These are phyloP conservation scores for Cephus runcator DNA, from an alignment of 2,888 invertebrate species.

Conservation along the genomic window DNA sequence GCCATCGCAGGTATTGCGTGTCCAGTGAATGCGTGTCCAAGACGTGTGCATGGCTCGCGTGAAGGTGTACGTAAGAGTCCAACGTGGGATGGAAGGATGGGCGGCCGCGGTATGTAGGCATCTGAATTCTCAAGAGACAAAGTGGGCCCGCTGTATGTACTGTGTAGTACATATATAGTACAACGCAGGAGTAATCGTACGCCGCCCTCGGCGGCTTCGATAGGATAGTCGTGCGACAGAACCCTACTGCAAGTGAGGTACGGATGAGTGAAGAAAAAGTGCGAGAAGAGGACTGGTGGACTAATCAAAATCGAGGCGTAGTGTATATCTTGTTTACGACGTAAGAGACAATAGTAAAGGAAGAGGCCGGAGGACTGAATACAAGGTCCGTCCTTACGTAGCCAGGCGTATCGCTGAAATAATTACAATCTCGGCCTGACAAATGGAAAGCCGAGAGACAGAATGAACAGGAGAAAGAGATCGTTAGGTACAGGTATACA, in stretches of 20 bases:
- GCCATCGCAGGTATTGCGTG: conserved; percentile 15
- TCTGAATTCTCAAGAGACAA: conserved; percentile 41
- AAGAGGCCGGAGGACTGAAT: background rate
- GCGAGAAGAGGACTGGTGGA: background rate
- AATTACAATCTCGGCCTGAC: background rate
- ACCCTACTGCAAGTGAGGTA: conserved; percentile 23
- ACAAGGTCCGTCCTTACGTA: background rate
- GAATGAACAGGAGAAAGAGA: background rate
- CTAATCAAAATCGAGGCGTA: background rate
- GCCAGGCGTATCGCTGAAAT: background rate
- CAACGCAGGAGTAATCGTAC: conserved; percentile 41
- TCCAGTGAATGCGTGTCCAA: conserved; percentile 16
- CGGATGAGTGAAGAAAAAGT: background rate
- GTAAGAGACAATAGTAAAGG: background rate
- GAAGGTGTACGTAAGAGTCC: conserved; percentile 23
- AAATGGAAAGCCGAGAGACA: background rate
- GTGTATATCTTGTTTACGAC: background rate
- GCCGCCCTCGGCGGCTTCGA: conserved; percentile 45
- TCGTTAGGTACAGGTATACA: background rate
- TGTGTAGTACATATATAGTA: conserved; percentile 25
- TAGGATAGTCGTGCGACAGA: conserved; percentile 52
- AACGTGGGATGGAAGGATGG: conserved; percentile 34
- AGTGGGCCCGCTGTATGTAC: conserved; percentile 26
- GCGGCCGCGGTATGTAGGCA: conserved; percentile 31
- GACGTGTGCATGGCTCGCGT: conserved; percentile 5